These are phyloP conservation scores for Cromileptes altivelis DNA, from an alignment of 2,113 vertebrate species.

Conservation along the genomic window DNA sequence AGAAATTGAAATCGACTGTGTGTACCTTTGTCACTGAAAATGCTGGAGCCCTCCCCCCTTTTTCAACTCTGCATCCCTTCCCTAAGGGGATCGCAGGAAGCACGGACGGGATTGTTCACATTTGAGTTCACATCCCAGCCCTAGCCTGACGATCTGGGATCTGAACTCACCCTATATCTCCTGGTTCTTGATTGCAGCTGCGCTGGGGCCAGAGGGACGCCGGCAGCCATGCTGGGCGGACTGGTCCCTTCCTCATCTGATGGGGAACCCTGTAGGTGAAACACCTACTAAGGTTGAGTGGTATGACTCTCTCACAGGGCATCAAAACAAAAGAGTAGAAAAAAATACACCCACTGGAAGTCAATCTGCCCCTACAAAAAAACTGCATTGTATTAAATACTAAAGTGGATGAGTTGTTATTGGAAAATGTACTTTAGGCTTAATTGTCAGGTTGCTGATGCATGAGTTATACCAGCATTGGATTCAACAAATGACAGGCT, in stretches of 20 bases:
- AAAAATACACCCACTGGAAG: slow-evolving; percentile 34
- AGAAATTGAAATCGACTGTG: slow-evolving; percentile 14
- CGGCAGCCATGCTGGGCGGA: slow-evolving; percentile 57
- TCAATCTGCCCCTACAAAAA: slow-evolving; percentile 24
- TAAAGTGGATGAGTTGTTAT: slow-evolving; percentile 6
- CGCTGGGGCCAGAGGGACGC: slow-evolving; percentile 56
- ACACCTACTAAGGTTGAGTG: slow-evolving; percentile 76
- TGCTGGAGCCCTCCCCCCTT: neutral
- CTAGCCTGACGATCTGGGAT: slow-evolving; percentile 74
- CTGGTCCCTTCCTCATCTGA: slow-evolving; percentile 73
- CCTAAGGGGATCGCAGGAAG: slow-evolving; percentile 53
- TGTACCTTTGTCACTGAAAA: slow-evolving; percentile 19
- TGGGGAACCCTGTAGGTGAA: slow-evolving; percentile 78
- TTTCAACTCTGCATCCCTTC: slow-evolving; percentile 47
- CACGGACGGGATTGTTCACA: slow-evolving; percentile 62
- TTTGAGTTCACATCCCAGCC: slow-evolving; percentile 78
- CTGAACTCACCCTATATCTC: slow-evolving; percentile 78
- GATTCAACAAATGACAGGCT: slow-evolving; percentile 47
- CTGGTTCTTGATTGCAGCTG: slow-evolving; percentile 77
- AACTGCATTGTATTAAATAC: slow-evolving; percentile 13
- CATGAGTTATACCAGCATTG: slow-evolving; percentile 41
- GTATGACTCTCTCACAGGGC: slow-evolving; percentile 57
- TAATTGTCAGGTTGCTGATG: slow-evolving; percentile 46
- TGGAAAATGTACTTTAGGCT: slow-evolving; percentile 14
- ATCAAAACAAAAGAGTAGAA: slow-evolving; percentile 56